A percentile compares a stretch with the other conserved stretches of the same genome.
Evolutionary conservation across 2,888 invertebrate species (phyloP).

Genomic region (Hydrotaea cyrtoneurina): DNA sequence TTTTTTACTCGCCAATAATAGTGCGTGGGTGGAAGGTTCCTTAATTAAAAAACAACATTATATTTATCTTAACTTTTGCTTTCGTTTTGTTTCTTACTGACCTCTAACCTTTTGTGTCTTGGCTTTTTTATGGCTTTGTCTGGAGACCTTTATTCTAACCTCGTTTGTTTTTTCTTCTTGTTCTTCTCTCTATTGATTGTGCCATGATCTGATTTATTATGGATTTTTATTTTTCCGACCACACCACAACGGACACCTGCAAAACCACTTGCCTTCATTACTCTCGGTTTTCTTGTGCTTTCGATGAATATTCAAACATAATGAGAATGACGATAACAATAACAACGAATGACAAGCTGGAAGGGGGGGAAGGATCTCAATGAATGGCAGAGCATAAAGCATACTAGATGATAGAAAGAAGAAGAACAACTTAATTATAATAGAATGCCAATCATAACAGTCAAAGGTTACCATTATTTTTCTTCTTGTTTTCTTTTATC

Average conservation of each 20-base stretch:
- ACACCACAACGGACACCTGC: no score
- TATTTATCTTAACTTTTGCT: not conserved
- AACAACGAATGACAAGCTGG: not conserved
- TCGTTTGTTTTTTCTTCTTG: constrained; percentile 36
- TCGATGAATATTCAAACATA: not conserved
- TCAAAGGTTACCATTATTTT: constrained; percentile 40
- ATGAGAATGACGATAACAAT: constrained; percentile 1
- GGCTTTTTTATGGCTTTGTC: not conserved
- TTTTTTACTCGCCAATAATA: no score
- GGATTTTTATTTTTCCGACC: constrained; percentile 24
- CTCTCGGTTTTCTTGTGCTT: not conserved
- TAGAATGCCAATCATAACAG: constrained; percentile 52
- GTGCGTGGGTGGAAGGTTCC: no score
- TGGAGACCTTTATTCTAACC: constrained; percentile 7
- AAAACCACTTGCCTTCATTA: not conserved
- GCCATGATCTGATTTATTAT: constrained; percentile 59
- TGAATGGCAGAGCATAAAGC: not conserved
- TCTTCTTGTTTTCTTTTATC: not conserved
- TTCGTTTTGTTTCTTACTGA: not conserved
- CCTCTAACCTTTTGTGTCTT: not conserved
- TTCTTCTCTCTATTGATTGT: constrained; percentile 56
- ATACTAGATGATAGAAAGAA: constrained; percentile 14
- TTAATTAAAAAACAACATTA: not conserved
- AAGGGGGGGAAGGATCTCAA: not conserved
- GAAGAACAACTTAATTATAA: constrained; percentile 51